Evolutionary conservation across 23 tunicate genomes (phyloP), one percentile per base, ranked within the genome.

Genomic region (Trididemnum nubilum): DNA sequence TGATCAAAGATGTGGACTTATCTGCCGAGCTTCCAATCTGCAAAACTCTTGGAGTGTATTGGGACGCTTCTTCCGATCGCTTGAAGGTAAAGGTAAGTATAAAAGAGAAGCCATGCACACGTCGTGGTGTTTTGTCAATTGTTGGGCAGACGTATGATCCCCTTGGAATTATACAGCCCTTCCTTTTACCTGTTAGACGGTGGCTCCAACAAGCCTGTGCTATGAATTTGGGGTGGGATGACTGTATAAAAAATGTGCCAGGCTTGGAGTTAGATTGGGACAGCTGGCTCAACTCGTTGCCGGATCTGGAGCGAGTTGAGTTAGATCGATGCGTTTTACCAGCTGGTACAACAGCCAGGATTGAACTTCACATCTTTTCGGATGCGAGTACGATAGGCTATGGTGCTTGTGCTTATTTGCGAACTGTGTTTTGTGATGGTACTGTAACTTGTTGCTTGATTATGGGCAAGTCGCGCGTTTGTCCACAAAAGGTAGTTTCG

Each of bases 331-430:
- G 70, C 28, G 5, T 23, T 63, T 19, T 24, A 5, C 24, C 24
- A 63, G 5, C 7, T 5, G 70, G 70, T 5, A 63, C 18, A 24
- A 63, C 24, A 24, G 26, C 28, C 7, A 63, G 28, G 5, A 5
- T 63, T 7, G 70, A 63, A 63, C n/a, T 63, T 22, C 70, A 63
- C 70, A 63, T 25, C 70, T 63, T 63, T 24, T 63, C 70, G 18
- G 70, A 63, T 63, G 70, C 70, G n/a, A 15, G 70, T 24, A 15
- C 26, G 7, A 63, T 5, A 15, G 70, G 70, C n/a, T 63, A 63
- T 63, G 70, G 70, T 19, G 70, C 70, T 5, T 63, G 70, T 63
- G 24, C 26, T 22, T 63, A 63, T 23, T 19, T 23, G 7, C n/a
- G 70, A 5, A 5, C 7, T 63, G 18, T 63, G 70, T 24, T 19